Evolutionary conservation across 2,888 invertebrate species (phyloP), one percentile per base, ranked within the genome.

Genomic region (Rotaria socialis): DNA sequence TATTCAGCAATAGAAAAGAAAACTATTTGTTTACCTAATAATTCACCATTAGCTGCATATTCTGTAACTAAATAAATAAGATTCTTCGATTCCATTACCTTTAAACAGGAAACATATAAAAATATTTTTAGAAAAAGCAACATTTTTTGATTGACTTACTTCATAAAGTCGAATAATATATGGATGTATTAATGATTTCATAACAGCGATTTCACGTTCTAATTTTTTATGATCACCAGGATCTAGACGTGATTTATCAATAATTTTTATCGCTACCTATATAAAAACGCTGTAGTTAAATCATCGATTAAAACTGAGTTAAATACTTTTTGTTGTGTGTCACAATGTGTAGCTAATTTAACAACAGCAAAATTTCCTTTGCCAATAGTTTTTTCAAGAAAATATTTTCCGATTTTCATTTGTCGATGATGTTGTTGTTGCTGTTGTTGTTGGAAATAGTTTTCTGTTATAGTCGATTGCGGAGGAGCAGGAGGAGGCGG

Each of bases 351-450:
- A 90, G 97, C 99, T 91, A 97, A 93, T 93, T 97, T 97, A 90
- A 99, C 99, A 89, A 97, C 95, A 89, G 99, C 98, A 92, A 99
- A 99, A 93, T 98, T 99, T 89, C 99, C 99, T 91, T 96, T 97
- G 89, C 98, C 98, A 91, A 98, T 97, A 84, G 97, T 98, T 92
- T 95, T 94, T 92, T 96, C 96, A 92, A 98, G 94, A 92, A 97
- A 96, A 92, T 98, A 98, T 93, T 96, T 96, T 90, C 98, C 98
- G 90, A 99, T 96, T 88, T 90, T 88, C 60, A 91, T 90, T 85
- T 90, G 90, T 47, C 47, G 80, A 47, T 80, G 43, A 43, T 19
- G 41, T 14, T 0, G n/a, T 60, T 60, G 43, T 75, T 19, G 41
- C 16, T 0, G n/a, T 60, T 60, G 52, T 52, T 52, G 52, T 52